Evolutionary conservation across 1,140 invertebrate genomes (phyloP).

Genomic region (Apis cerana): DNA sequence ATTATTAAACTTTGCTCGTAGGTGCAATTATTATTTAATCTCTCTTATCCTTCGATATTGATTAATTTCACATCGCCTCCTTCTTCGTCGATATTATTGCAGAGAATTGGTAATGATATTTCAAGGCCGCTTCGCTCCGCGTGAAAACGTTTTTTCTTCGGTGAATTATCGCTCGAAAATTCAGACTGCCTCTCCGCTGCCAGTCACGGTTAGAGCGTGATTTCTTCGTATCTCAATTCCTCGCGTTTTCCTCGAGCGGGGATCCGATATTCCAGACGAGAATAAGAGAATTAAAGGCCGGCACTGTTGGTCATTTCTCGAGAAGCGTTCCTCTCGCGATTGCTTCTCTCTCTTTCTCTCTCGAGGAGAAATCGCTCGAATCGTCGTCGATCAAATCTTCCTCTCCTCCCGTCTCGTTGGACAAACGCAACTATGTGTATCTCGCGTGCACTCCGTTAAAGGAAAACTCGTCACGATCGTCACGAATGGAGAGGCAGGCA

Average conservation of each 20-base stretch:
- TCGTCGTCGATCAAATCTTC: constrained; percentile 30
- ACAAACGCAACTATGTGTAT: background rate
- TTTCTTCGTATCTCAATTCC: background rate
- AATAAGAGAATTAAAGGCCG: constrained; percentile 15
- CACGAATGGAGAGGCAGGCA: constrained; percentile 26
- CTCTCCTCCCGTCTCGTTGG: constrained; percentile 1
- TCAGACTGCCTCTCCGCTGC: background rate
- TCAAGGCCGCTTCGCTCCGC: too few relatives aligned
- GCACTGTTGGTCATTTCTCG: background rate
- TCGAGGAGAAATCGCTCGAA: background rate
- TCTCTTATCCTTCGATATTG: too few relatives aligned
- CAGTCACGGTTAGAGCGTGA: background rate
- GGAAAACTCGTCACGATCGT: constrained; percentile 48
- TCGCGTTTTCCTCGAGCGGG: background rate
- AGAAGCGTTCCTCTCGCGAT: background rate
- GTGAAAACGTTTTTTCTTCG: too few relatives aligned
- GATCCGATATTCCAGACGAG: background rate
- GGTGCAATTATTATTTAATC: too few relatives aligned
- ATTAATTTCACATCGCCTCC: too few relatives aligned
- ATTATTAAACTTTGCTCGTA: too few relatives aligned
- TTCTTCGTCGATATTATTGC: too few relatives aligned
- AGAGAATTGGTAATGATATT: too few relatives aligned
- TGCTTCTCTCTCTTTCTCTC: too few relatives aligned
- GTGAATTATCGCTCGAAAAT: background rate
- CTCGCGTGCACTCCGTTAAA: constrained; percentile 15